Evolutionary conservation across 2,113 vertebrate genomes (phyloP), one percentile per base, ranked within the genome.

Genomic region (Hypanus sabinus): DNA sequence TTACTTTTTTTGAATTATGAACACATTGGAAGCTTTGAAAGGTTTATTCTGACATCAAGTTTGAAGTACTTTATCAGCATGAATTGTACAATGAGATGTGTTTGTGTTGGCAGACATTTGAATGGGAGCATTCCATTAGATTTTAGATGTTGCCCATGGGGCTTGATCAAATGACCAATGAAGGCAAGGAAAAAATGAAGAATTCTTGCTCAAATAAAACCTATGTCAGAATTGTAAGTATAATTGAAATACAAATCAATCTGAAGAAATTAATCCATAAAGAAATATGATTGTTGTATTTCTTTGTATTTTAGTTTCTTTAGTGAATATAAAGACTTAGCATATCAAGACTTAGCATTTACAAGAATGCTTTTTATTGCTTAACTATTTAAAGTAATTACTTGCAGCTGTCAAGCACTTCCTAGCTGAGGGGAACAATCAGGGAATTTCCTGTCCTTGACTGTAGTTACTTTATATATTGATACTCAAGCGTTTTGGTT

Each of bases 321-420:
- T 65, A 65, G 14, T 2, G 27, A 88, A 30, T 88, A 12, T 88
- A 62, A 62, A 62, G 27, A 65, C 30, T 88, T n/a, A 2, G 27
- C n/a, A 57, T 57, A n/a, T n/a, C n/a, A 62, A 62, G 27, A 65
- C 30, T 88, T n/a, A 2, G 27, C n/a, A 57, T 57, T 88, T n/a
- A 16, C 85, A 65, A 57, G 62, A 16, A 62, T 88, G 14, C 30
- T 62, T 30, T 65, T 88, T 62, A 57, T 85, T 62, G 3, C 85
- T 62, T 14, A n/a, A n/a, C 27, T 16, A 88, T 88, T 60, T 12
- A 87, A 62, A n/a, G 27, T 57, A 87, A 87, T 62, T 87, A 87
- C 27, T 87, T 88, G 85, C 30, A 88, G 85, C 85, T 65, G 85
- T 88, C 85, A 88, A 87, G 55, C 27, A 0, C 27, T 88, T 88